Percentiles rank a stretch among this genome's conserved stretches.
phyloP scores from a whole-genome alignment of 2,113 vertebrate genomes.

The Engraulis encrasicolus region DNA sequence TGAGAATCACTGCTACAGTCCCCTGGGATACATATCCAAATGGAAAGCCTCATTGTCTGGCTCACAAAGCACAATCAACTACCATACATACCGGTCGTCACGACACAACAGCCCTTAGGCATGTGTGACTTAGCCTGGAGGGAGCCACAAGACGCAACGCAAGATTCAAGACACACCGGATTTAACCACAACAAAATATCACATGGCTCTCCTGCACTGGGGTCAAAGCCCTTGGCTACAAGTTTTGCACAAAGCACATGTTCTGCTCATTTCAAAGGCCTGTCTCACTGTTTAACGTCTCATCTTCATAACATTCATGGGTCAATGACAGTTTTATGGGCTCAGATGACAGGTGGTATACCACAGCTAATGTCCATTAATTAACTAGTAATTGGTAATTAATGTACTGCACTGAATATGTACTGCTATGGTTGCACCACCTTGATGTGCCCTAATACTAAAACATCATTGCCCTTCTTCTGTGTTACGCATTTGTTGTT shows the following conservation, averaged over 20 bases:
- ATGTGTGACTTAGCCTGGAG: neutral
- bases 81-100: neutral
- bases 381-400: too few species aligned
- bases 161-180: too few species aligned
- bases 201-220: neutral
- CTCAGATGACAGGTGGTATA: too few species aligned
- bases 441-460: too few species aligned
- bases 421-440: too few species aligned
- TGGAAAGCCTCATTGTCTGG: conserved; percentile 7
- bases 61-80: conserved; percentile 2
- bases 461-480: too few species aligned
- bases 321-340: too few species aligned
- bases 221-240: neutral
- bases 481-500: too few species aligned
- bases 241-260: neutral
- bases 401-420: too few species aligned
- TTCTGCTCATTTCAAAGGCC: neutral
- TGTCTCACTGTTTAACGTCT: neutral
- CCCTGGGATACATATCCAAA: neutral
- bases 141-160: neutral
- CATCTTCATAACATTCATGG: neutral
- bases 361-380: too few species aligned
- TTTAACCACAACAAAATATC: neutral
- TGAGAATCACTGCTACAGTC: too few species aligned
- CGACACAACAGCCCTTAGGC: conserved; percentile 1